Percentiles rank a stretch among this genome's conserved stretches.
Conservation (phyloP, 2,797 vertebrate genomes). For the Enteromius trimaculatus region DNA sequence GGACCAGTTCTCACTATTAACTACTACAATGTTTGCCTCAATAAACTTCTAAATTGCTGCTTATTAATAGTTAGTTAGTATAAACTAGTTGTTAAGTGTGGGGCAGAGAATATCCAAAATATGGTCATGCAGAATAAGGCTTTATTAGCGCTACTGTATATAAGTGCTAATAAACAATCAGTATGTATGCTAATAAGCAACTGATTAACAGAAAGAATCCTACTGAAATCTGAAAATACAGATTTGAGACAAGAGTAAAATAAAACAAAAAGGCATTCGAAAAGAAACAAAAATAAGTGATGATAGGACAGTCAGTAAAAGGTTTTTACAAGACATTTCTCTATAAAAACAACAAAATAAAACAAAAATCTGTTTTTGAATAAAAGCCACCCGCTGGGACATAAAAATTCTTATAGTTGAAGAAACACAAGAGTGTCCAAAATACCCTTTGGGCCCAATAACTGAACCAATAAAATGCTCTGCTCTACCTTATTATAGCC, state of each 20-base stretch:
- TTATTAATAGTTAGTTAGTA: background rate
- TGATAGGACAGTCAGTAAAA: background rate
- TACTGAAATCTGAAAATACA: background rate
- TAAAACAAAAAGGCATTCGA: background rate
- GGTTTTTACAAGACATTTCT: background rate
- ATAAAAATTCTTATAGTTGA: background rate
- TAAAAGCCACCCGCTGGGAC: background rate
- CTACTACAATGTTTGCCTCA: background rate
- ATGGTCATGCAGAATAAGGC: background rate
- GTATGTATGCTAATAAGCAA: background rate
- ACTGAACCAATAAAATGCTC: background rate
- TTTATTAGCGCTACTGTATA: too few species aligned
- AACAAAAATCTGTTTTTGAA: background rate
- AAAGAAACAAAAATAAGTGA: slow-evolving; percentile 8
- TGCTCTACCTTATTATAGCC: background rate
- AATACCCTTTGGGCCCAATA: background rate
- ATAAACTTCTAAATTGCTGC: background rate
- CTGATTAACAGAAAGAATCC: background rate
- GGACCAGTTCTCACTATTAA: background rate
- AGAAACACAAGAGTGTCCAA: slow-evolving; percentile 5
- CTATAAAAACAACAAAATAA: background rate
- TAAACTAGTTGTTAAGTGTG: background rate
- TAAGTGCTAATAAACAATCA: background rate
- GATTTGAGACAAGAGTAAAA: background rate
- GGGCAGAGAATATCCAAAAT: background rate